phyloP scores from a whole-genome alignment of 2,888 invertebrate species.

The Phrixothrix hirtus region DNA sequence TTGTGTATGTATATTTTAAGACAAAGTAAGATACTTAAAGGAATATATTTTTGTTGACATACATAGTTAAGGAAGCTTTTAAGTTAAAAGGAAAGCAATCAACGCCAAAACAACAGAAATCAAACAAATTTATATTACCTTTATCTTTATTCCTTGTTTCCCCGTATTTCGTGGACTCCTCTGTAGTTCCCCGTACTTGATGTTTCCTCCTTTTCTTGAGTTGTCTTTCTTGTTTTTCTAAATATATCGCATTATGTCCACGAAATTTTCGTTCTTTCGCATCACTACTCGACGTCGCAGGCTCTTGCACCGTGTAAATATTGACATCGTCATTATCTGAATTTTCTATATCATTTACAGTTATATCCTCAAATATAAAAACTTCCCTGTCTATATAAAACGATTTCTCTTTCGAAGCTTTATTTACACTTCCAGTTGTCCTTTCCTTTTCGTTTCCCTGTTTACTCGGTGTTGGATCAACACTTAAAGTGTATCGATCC shows the following conservation, averaged over 20 bases:
- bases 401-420: neutral
- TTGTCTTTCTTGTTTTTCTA: conserved; percentile 9
- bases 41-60: too few species aligned
- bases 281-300: conserved; percentile 29
- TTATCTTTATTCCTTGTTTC: conserved; percentile 16
- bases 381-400: neutral
- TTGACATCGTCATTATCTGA: neutral
- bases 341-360: neutral
- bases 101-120: conserved; percentile 9
- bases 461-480: conserved; percentile 13
- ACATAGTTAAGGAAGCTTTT: too few species aligned
- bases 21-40: too few species aligned
- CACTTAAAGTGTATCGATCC: conserved; percentile 13
- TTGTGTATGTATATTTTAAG: too few species aligned
- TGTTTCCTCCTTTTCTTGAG: conserved; percentile 8
- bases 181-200: conserved; percentile 6
- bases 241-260: conserved; percentile 5
- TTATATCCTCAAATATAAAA: conserved; percentile 4
- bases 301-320: conserved; percentile 29
- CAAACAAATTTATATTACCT: conserved; percentile 23
- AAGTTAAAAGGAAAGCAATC: neutral
- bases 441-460: conserved; percentile 4
- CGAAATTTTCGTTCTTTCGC: conserved; percentile 33
- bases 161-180: conserved; percentile 7
- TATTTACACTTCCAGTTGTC: conserved; percentile 4